A percentile compares a stretch with the other conserved stretches of the same genome.
Conservation (phyloP, 2,888 invertebrate species). For the Diplolepis rosae region DNA sequence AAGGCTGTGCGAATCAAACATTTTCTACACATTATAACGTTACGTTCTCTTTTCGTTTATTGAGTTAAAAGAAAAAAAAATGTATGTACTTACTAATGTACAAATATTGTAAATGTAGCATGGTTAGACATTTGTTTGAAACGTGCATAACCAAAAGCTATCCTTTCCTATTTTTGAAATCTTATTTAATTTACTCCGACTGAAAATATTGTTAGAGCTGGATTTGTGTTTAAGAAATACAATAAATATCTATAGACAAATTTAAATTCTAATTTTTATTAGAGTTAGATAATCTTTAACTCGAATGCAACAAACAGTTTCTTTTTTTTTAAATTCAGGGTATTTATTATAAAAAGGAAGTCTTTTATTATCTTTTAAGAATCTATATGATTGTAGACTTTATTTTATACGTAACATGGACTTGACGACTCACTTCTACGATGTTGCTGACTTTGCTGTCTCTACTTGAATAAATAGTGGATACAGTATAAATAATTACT, state of each 20-base stretch:
- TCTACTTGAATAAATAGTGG: conserved; percentile 61
- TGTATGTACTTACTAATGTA: neutral
- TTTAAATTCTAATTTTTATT: neutral
- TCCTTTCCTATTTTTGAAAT: neutral
- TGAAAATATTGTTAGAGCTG: conserved; percentile 14
- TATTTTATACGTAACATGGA: conserved; percentile 18
- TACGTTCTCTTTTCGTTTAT: neutral
- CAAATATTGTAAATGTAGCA: conserved; percentile 6
- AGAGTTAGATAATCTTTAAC: too few species aligned
- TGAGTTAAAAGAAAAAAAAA: neutral
- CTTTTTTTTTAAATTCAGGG: neutral
- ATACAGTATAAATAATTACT: conserved; percentile 61
- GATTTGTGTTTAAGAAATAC: neutral
- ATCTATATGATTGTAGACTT: conserved; percentile 21
- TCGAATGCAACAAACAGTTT: too few species aligned
- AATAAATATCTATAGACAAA: neutral
- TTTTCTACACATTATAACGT: conserved; percentile 42
- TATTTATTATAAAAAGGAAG: neutral
- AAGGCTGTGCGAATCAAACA: conserved; percentile 54
- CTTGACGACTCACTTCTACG: conserved; percentile 13
- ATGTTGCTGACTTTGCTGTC: conserved; percentile 42
- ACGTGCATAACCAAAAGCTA: neutral
- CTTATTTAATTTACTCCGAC: neutral
- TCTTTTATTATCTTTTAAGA: neutral
- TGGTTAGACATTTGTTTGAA: neutral